A percentile compares a stretch with the other conserved stretches of the same genome.
Conservation (phyloP, 2,888 invertebrate genomes). For the Emmelina monodactyla region DNA sequence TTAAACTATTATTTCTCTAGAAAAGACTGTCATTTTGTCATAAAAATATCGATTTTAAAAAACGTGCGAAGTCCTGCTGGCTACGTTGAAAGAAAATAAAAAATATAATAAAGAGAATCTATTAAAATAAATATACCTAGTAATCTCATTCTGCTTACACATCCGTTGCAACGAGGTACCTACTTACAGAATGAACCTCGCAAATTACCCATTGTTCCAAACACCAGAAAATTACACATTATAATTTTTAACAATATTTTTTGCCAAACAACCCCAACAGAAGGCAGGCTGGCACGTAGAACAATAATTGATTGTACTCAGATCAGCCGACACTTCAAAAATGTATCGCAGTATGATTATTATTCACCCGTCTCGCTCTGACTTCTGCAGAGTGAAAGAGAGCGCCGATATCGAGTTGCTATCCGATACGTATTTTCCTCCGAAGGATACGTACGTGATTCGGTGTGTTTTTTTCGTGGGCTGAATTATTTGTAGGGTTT, state of each 20-base stretch:
- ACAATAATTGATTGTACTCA: slow-evolving; percentile 62
- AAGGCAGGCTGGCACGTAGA: slow-evolving; percentile 51
- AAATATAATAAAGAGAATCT: too few species aligned
- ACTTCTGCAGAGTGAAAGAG: slow-evolving; percentile 22
- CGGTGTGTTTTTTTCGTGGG: slow-evolving; percentile 60
- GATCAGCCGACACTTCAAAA: slow-evolving; percentile 51
- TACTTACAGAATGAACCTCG: slow-evolving; percentile 22
- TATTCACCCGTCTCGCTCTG: slow-evolving; percentile 34
- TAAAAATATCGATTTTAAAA: too few species aligned
- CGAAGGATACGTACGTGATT: slow-evolving; percentile 62
- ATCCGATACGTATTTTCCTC: slow-evolving; percentile 63
- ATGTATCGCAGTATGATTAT: slow-evolving; percentile 42
- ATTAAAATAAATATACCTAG: too few species aligned
- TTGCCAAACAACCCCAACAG: slow-evolving; percentile 40
- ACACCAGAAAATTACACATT: slow-evolving; percentile 25
- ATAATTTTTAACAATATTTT: slow-evolving; percentile 37
- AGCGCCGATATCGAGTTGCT: slow-evolving; percentile 31
- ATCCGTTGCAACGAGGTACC: slow-evolving; percentile 18
- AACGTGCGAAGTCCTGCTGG: too few species aligned
- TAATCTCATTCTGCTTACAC: too few species aligned
- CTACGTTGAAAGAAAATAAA: too few species aligned
- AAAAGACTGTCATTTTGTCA: too few species aligned
- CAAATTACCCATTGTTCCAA: slow-evolving; percentile 1
- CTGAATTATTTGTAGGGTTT: slow-evolving; percentile 65
- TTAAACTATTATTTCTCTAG: too few species aligned